Conservation (phyloP, 2,113 vertebrate species). For the Drymodes brunneopygia region DNA sequence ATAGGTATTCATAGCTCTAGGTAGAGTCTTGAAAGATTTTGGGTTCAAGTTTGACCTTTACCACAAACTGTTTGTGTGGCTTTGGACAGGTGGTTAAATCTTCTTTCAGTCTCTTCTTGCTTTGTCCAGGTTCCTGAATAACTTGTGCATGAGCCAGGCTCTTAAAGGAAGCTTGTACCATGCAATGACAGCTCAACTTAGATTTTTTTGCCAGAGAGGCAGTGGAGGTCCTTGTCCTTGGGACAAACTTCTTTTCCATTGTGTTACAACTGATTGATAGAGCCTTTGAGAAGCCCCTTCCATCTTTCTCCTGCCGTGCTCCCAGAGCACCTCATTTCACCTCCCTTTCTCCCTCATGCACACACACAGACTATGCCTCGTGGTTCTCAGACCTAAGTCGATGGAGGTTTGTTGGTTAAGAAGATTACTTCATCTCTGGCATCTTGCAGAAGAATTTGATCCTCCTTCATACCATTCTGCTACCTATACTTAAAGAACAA, state of each 20-base stretch:
- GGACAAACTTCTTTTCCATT: neutral
- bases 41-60: neutral
- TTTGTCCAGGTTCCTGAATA: neutral
- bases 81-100: neutral
- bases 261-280: neutral
- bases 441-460: neutral
- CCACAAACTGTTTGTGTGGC: neutral
- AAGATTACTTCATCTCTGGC: neutral
- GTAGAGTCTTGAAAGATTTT: neutral
- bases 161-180: neutral
- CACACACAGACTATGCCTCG: neutral
- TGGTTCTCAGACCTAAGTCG: neutral
- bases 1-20: neutral
- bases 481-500: neutral
- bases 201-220: neutral
- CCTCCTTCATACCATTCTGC: neutral
- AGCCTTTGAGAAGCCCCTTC: neutral
- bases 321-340: neutral
- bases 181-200: fast-evolving
- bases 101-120: neutral
- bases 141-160: neutral
- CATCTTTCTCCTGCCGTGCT: neutral
- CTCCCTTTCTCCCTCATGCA: neutral
- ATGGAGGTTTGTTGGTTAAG: neutral
- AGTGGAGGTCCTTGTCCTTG: neutral